Percentiles rank a stretch among this genome's conserved stretches.
Evolutionary conservation across 2,113 vertebrate species (phyloP).

Genomic region (Pedionomus torquatus): DNA sequence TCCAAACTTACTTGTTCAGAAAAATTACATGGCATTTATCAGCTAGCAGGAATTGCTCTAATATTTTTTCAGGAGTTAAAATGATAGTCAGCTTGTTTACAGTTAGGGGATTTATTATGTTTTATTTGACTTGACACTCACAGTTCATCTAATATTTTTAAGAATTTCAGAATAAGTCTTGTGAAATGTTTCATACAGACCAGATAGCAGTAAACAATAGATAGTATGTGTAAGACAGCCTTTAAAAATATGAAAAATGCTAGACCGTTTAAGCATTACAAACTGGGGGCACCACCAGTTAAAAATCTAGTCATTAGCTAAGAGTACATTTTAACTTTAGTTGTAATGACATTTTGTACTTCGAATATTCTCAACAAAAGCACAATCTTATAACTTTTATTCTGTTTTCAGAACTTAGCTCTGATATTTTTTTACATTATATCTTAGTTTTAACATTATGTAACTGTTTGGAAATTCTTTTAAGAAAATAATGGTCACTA

Average conservation of each 20-base stretch:
- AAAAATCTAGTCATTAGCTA: background rate
- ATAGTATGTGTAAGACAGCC: background rate
- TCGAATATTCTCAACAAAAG: background rate
- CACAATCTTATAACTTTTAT: background rate
- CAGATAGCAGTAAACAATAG: background rate
- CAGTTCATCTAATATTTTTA: background rate
- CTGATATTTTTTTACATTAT: background rate
- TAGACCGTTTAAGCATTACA: background rate
- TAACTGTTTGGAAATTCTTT: background rate
- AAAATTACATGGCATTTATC: background rate
- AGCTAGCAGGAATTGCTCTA: background rate
- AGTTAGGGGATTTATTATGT: background rate
- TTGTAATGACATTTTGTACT: background rate
- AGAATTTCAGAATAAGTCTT: background rate
- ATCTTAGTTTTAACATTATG: background rate
- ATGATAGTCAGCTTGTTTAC: background rate
- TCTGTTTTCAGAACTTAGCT: background rate
- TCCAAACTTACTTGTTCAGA: background rate
- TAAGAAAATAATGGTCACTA: background rate
- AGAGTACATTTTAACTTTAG: background rate
- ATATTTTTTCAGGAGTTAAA: background rate
- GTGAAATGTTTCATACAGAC: background rate
- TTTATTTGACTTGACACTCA: background rate
- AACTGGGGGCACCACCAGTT: background rate
- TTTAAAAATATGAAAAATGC: background rate